A percentile compares a stretch with the other conserved stretches of the same genome.
Conservation (phyloP, 2,797 vertebrate genomes). For the Helicolenus hilgendorfi region DNA sequence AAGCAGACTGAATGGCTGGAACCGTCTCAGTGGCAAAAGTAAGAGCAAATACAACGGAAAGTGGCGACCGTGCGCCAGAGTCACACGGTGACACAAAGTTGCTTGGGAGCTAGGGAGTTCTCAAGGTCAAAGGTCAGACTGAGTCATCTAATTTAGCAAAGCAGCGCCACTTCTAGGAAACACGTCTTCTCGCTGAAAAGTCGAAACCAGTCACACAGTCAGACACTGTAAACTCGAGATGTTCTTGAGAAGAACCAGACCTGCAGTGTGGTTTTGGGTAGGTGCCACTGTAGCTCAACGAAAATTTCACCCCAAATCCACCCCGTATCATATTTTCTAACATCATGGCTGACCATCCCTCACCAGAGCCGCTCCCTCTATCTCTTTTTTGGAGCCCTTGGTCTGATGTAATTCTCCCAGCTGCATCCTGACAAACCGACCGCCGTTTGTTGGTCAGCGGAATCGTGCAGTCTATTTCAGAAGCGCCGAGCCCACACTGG, state of each 20-base stretch:
- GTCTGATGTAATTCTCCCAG: conserved; percentile 81
- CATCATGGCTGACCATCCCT: conserved; percentile 56
- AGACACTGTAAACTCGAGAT: conserved; percentile 31
- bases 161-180: neutral
- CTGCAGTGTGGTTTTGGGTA: conserved; percentile 60
- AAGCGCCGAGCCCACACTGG: conserved; percentile 70
- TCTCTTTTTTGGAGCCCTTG: conserved; percentile 60
- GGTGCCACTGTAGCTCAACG: conserved; percentile 40
- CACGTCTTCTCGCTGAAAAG: conserved; percentile 12
- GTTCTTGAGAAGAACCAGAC: conserved; percentile 64
- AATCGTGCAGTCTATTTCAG: conserved; percentile 78
- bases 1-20: conserved; percentile 16
- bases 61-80: neutral
- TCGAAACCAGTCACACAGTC: conserved; percentile 19
- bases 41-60: conserved; percentile 49
- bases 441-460: conserved; percentile 74
- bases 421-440: conserved; percentile 77
- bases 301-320: conserved; percentile 62
- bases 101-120: conserved; percentile 41
- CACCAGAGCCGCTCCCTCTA: conserved; percentile 66
- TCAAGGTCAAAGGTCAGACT: conserved; percentile 60
- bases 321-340: conserved; percentile 63
- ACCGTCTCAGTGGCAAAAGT: neutral
- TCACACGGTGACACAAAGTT: conserved; percentile 44
- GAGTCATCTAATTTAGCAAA: conserved; percentile 17